Percentiles rank a stretch among this genome's conserved stretches.
Conservation (phyloP, 2,888 invertebrate genomes). For the Epistrophe grossulariae region DNA sequence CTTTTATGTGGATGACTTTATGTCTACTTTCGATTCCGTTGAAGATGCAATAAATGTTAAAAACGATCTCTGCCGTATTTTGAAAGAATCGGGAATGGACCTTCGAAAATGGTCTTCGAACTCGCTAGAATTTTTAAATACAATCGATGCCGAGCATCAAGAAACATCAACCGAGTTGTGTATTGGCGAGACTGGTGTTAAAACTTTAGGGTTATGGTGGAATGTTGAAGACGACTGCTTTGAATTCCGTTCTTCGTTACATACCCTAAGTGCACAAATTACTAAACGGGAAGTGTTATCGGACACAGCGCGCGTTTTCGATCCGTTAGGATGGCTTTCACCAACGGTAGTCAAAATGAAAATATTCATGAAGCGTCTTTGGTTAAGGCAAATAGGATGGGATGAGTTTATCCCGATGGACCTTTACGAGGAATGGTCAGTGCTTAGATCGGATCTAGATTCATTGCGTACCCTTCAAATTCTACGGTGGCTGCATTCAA, state of each 20-base stretch:
- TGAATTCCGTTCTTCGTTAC: conserved; percentile 12
- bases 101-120: conserved; percentile 40
- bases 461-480: neutral
- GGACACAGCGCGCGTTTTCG: conserved; percentile 4
- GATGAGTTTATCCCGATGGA: conserved; percentile 8
- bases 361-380: neutral
- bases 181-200: neutral
- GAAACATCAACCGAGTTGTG: conserved; percentile 22
- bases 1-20: no score
- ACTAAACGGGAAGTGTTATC: conserved; percentile 37
- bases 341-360: conserved; percentile 30
- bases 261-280: neutral
- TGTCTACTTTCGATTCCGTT: no score
- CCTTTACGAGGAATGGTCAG: conserved; percentile 24
- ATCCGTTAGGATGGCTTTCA: conserved; percentile 32
- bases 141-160: conserved; percentile 17
- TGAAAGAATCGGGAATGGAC: conserved; percentile 31
- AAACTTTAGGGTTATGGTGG: conserved; percentile 39
- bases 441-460: conserved; percentile 9
- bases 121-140: conserved; percentile 18
- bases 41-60: neutral
- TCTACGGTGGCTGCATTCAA: no score
- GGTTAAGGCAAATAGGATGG: conserved; percentile 10
- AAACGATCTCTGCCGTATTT: conserved; percentile 24
- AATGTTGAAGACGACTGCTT: conserved; percentile 27